Percentiles rank a stretch among this genome's conserved stretches.
Conservation (phyloP, 2,888 invertebrate species). For the Agrotis segetum region DNA sequence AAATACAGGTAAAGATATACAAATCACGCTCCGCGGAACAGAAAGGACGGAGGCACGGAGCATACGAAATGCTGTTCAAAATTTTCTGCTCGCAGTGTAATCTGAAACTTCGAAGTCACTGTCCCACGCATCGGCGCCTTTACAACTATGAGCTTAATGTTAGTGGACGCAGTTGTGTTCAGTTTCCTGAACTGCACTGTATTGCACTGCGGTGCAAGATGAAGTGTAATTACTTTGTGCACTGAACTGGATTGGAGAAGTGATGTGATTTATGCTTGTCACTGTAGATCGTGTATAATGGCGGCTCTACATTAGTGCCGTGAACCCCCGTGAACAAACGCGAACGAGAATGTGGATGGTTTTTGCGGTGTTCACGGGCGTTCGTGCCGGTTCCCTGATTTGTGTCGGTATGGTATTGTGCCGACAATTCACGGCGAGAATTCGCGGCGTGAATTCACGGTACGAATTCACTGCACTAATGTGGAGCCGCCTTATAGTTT, state of each 20-base stretch:
- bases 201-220: constrained; percentile 32
- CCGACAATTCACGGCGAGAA: too few relatives aligned
- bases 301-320: too few relatives aligned
- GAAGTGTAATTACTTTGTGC: constrained; percentile 40
- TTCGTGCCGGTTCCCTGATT: too few relatives aligned
- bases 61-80: constrained; percentile 20
- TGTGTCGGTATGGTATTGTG: too few relatives aligned
- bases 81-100: constrained; percentile 24
- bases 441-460: too few relatives aligned
- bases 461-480: too few relatives aligned
- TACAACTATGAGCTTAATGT: constrained; percentile 9
- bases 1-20: background rate
- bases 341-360: too few relatives aligned
- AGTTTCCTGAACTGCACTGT: constrained; percentile 38
- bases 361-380: too few relatives aligned
- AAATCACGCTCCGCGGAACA: constrained; percentile 4
- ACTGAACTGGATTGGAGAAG: constrained; percentile 13
- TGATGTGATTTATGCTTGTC: constrained; percentile 19
- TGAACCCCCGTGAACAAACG: too few relatives aligned
- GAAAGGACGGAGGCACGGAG: background rate
- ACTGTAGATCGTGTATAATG: background rate
- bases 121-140: constrained; percentile 31
- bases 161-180: constrained; percentile 27
- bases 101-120: constrained; percentile 24
- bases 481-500: too few relatives aligned